Conservation (phyloP, 2,888 invertebrate genomes). For the Ophonus ardosiacus region DNA sequence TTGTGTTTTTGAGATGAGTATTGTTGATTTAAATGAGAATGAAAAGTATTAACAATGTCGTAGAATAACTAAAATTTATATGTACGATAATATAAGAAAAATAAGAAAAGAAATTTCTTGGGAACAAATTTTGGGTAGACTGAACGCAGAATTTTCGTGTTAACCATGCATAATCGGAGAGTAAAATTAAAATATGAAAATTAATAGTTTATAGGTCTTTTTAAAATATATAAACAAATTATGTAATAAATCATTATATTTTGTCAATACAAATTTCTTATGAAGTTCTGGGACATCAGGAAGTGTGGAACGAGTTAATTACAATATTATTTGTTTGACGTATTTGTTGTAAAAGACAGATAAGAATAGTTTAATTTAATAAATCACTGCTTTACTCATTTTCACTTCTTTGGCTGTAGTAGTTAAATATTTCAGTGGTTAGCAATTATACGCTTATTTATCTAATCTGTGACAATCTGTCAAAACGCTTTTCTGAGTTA, state of each 20-base stretch:
- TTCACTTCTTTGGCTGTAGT: slow-evolving; percentile 15
- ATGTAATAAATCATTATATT: slow-evolving; percentile 2
- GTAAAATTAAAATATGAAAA: slow-evolving; percentile 40
- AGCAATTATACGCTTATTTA: slow-evolving; percentile 32
- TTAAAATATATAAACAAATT: not conserved
- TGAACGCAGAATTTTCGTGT: slow-evolving; percentile 23
- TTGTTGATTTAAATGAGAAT: not conserved
- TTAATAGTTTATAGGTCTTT: slow-evolving; percentile 24
- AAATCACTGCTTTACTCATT: slow-evolving; percentile 41
- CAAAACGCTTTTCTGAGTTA: slow-evolving; percentile 37
- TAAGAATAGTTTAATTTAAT: slow-evolving; percentile 47
- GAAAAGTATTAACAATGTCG: not conserved
- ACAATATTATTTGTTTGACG: slow-evolving; percentile 15
- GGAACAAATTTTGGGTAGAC: not conserved
- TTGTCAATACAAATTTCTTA: not conserved
- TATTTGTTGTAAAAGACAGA: slow-evolving; percentile 11
- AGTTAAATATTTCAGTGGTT: slow-evolving; percentile 37
- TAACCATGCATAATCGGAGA: slow-evolving; percentile 20
- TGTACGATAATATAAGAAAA: not conserved
- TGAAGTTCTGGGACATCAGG: not conserved
- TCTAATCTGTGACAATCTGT: slow-evolving; percentile 60
- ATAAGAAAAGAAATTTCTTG: not conserved
- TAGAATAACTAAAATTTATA: not conserved
- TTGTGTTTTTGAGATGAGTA: not conserved
- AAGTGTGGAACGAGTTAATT: not conserved